Conservation (phyloP, 1,140 invertebrate species). For the Pristionchus pacificus region DNA sequence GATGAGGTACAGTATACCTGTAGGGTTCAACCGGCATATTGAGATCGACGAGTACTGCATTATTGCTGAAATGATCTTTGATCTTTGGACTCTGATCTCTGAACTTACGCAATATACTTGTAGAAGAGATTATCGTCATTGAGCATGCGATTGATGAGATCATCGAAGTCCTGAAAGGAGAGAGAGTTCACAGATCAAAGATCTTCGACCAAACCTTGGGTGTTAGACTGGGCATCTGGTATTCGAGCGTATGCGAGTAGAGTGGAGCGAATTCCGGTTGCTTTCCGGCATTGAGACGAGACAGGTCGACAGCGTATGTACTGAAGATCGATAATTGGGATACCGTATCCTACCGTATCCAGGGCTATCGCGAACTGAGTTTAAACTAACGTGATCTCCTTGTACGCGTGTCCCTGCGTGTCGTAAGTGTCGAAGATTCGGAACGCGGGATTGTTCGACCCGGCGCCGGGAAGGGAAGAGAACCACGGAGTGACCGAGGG, state of each 20-base stretch:
- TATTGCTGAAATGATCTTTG: constrained; percentile 20
- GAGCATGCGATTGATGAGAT: constrained; percentile 32
- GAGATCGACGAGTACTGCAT: constrained; percentile 33
- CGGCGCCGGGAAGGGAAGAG: constrained; percentile 26
- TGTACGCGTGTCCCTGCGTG: constrained; percentile 22
- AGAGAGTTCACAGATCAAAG: not conserved
- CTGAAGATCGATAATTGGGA: constrained; percentile 35
- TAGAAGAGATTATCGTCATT: constrained; percentile 31
- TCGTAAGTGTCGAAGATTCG: constrained; percentile 37
- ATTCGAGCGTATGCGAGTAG: constrained; percentile 43
- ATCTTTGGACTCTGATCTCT: not conserved
- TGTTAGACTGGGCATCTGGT: constrained; percentile 11
- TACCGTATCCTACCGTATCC: no score
- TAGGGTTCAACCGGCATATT: constrained; percentile 15
- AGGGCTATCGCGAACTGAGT: no score
- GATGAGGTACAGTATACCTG: constrained; percentile 4
- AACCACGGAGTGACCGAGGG: constrained; percentile 38
- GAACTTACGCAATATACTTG: constrained; percentile 24
- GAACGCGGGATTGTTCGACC: constrained; percentile 37
- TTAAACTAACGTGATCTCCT: constrained; percentile 38
- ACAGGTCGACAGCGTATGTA: constrained; percentile 44
- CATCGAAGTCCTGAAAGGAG: constrained; percentile 25
- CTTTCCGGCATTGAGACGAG: constrained; percentile 32
- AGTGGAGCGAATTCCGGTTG: constrained; percentile 35
- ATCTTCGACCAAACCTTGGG: no score